Conservation (phyloP, 2,797 vertebrate species). For the Rhinichthys osculus region DNA sequence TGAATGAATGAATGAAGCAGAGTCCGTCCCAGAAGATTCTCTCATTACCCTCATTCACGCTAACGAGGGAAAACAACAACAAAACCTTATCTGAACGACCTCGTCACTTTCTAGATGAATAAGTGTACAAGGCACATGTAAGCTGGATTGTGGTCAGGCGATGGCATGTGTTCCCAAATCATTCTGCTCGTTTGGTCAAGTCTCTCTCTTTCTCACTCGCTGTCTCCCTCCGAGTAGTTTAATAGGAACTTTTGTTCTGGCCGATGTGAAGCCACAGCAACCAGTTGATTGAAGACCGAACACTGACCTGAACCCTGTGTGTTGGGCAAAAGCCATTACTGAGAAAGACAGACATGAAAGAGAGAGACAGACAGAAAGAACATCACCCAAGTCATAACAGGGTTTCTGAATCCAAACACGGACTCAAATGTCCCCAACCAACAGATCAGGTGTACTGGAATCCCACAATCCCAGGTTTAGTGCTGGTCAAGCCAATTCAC, state of each 20-base stretch:
- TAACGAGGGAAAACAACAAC: not conserved
- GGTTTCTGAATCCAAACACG: constrained; percentile 7
- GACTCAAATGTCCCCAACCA: not conserved
- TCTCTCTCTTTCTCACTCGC: not conserved
- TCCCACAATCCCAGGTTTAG: not conserved
- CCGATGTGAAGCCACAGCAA: constrained; percentile 20
- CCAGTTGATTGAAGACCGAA: constrained; percentile 8
- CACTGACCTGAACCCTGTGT: not conserved
- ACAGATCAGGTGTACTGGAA: not conserved
- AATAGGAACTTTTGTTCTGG: constrained; percentile 38
- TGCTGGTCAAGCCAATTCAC: too few relatives aligned
- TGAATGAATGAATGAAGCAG: not conserved
- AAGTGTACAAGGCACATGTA: not conserved
- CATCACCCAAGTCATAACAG: not conserved
- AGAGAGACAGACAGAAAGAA: not conserved
- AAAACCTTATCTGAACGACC: not conserved
- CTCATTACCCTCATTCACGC: not conserved
- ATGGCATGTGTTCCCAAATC: not conserved
- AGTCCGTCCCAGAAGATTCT: not conserved
- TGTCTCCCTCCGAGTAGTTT: not conserved
- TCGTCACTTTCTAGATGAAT: not conserved
- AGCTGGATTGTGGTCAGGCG: not conserved
- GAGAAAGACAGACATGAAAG: not conserved
- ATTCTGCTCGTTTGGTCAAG: constrained; percentile 4
- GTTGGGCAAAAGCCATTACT: not conserved